Base-by-base conservation (phyloP, 1,140 invertebrate genomes). In the Pogonomyrmex californicus region DNA sequence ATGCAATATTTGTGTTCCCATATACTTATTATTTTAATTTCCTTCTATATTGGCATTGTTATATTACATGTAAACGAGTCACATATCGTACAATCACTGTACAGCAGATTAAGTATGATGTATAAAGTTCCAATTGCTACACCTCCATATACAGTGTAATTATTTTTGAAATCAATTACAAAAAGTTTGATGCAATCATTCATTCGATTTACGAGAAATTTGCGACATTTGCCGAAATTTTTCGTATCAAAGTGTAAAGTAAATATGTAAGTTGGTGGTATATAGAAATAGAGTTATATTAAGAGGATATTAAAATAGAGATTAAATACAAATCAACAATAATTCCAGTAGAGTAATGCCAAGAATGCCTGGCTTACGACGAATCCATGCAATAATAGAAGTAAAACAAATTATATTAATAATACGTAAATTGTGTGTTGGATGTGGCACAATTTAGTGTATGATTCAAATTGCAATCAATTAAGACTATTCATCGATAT, bases 251-350 rank as follows among this genome's bases (percentile, higher is more conserved):
- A 82, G 86, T 86, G 78, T 87, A 87, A 91, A 87, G 77, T 86
- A 88, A 87, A 91, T 90, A 91, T 68, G 90, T 87, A 82, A 12
- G 38, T 85, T 81, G 82, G 71, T 81, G 82, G 71, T 86, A 88
- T 86, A 70, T 62, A 77, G 82, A 88, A 86, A 70, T 63, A 77
- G 82, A 92, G 92, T 93, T 92, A 91, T 94, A 93, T 92, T 93
- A 93, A 85, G 90, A 83, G 90, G 94, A 93, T 95, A 92, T 92
- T 93, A 95, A 94, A 95, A 95, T 94, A 93, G 93, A 94, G 93
- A 93, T 94, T 92, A 94, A 94, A 95, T 95, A 95, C 90, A 95
- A 95, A 94, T 94, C 88, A 93, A 94, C 90, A 93, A 90, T 91
- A 92, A 94, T 92, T 93, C 83, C 85, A 89, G 73, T 90, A 90